A percentile compares a stretch with the other conserved stretches of the same genome.
Conservation (phyloP, 2,797 vertebrate species). For the Sebastes nivosus region DNA sequence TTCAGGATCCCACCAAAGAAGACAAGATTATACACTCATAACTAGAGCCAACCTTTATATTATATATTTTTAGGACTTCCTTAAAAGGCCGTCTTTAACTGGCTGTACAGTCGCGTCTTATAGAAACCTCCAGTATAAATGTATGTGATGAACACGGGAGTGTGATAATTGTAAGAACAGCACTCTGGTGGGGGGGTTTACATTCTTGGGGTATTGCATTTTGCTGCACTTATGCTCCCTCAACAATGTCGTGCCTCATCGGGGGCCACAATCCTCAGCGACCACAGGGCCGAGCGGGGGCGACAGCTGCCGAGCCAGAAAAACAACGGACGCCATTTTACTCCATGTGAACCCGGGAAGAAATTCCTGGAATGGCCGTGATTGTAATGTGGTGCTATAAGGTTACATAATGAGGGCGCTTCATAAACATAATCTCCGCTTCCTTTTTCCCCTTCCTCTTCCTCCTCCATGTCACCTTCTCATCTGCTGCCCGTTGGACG, state of each 20-base stretch:
- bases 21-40: not conserved
- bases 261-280: constrained; percentile 51
- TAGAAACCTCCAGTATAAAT: not conserved
- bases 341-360: constrained; percentile 36
- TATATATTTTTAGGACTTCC: not conserved
- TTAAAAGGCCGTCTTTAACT: not conserved
- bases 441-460: constrained; percentile 58
- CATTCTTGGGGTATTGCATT: constrained; percentile 71
- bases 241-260: constrained; percentile 73
- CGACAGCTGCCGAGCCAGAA: constrained; percentile 78
- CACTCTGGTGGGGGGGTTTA: constrained; percentile 22
- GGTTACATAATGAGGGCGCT: constrained; percentile 75
- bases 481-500: constrained; percentile 7
- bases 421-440: constrained; percentile 69
- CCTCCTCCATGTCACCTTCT: constrained; percentile 46
- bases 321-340: constrained; percentile 64
- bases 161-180: constrained; percentile 54
- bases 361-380: constrained; percentile 75
- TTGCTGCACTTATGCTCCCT: constrained; percentile 65
- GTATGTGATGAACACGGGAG: constrained; percentile 16
- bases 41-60: not conserved
- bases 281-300: constrained; percentile 30
- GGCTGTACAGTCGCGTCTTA: not conserved
- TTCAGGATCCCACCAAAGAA: not conserved
- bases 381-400: constrained; percentile 69